Evolutionary conservation across 2,113 vertebrate genomes (phyloP), one percentile per base, ranked within the genome.

Genomic region (Apteryx owenii): DNA sequence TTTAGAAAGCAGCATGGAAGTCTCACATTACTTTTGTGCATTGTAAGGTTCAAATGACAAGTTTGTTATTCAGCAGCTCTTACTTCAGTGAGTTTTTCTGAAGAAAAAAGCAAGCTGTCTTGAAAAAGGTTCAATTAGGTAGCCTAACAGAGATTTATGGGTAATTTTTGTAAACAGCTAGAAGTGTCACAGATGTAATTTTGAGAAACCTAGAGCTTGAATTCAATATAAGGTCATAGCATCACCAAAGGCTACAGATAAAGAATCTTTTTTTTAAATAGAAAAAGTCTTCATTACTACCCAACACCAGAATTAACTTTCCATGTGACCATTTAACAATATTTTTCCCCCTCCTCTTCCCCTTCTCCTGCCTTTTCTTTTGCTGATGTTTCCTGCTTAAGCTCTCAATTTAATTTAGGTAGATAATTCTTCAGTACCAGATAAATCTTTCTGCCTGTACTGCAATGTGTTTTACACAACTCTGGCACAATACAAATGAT

Each of bases 111-210:
- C 46, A 56, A 46, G 54, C 31, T 71, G 29, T 53, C 64, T 86
- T 81, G 38, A 69, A 64, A 51, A 94, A 87, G 38, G 76, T 72
- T 64, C 38, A 33, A 44, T 64, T 54, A 82, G 79, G 76, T 62
- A 88, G 54, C 65, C 48, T 33, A 83, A 10, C 31, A 81, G 68
- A 61, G 50, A 60, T 94, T 85, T 85, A 22, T 72, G 66, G 36
- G 61, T 81, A 76, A 36, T 83, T 91, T 92, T 85, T 46, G 84
- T 53, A 94, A 66, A 31, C 29, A 93, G 46, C 79, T 73, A 95
- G 54, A 25, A 48, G 81, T 68, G 48, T n/a, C 77, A 72, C 50
- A 69, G 62, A 83, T 77, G 54, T 70, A 91, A 62, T 75, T 84
- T 73, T 77, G 44, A 81, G 85, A 83, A 96, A 91, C 31, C 40